phyloP scores from a whole-genome alignment of 30 jellyfish, hydroid and myxozoan genomes.

The Chrysaora quinquecirrha region DNA sequence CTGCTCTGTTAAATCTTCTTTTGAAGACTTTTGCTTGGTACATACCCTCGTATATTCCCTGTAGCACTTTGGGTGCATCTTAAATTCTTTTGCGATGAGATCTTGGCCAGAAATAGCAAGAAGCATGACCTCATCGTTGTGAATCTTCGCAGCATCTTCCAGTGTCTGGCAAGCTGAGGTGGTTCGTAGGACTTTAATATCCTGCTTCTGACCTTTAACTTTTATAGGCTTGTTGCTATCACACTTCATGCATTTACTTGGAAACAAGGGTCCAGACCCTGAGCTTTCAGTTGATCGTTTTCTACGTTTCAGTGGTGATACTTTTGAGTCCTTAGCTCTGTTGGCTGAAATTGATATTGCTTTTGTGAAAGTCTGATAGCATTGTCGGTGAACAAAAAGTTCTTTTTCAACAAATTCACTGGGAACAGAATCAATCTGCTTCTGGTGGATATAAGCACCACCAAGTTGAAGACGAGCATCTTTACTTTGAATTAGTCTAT shows the following conservation, averaged over 20 bases:
- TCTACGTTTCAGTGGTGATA: constrained; percentile 35
- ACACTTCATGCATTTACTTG: constrained; percentile 45
- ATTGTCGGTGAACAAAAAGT: constrained; percentile 32
- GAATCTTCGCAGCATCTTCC: not conserved
- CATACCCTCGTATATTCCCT: constrained; percentile 17
- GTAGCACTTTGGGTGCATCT: not conserved
- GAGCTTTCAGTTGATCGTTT: constrained; percentile 37
- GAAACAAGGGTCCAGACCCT: constrained; percentile 49
- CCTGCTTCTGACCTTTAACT: not conserved
- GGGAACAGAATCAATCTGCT: constrained; percentile 25
- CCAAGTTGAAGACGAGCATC: constrained; percentile 27
- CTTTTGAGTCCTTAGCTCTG: constrained; percentile 8
- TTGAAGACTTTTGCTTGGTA: too few species aligned
- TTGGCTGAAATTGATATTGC: constrained; percentile 22
- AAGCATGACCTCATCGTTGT: not conserved
- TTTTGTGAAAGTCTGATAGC: constrained; percentile 31
- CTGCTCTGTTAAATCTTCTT: too few species aligned
- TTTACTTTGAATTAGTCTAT: constrained; percentile 16
- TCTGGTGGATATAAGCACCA: constrained; percentile 16
- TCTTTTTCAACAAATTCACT: not conserved
- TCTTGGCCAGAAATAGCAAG: constrained; percentile 3
- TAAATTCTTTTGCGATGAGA: not conserved
- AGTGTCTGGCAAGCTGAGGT: not conserved
- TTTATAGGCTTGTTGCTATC: constrained; percentile 23
- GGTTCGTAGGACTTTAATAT: not conserved